Evolutionary conservation across 2,888 invertebrate species (phyloP).

Genomic region (Cheiracanthium punctorium): DNA sequence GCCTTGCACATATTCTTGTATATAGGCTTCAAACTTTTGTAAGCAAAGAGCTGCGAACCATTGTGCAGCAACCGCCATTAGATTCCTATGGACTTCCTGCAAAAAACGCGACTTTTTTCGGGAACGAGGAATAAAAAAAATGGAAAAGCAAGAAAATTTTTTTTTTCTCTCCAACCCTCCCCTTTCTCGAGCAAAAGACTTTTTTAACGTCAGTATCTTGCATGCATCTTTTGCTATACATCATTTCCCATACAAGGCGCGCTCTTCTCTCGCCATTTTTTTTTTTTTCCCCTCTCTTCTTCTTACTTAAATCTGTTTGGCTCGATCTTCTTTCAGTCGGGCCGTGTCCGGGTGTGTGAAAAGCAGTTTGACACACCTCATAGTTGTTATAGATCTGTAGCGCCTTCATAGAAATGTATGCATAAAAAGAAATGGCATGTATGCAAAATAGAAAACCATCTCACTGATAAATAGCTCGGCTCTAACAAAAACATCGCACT

Average conservation of each 20-base stretch:
- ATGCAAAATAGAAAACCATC: conserved; percentile 70
- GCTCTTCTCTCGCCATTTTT: neutral
- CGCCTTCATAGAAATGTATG: conserved; percentile 45
- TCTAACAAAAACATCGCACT: conserved; percentile 60
- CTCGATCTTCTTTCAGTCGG: conserved; percentile 60
- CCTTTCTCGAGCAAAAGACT: conserved; percentile 29
- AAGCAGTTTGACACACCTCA: conserved; percentile 69
- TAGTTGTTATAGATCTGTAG: conserved; percentile 65
- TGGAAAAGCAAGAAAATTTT: neutral
- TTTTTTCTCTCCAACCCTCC: conserved; percentile 23
- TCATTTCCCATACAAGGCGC: conserved; percentile 61
- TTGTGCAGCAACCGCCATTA: conserved; percentile 67
- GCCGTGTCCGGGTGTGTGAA: conserved; percentile 55
- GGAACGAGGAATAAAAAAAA: neutral
- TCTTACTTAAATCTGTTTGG: conserved; percentile 57
- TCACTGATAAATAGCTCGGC: conserved; percentile 67
- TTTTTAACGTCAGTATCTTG: conserved; percentile 57
- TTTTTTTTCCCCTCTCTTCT: conserved; percentile 16
- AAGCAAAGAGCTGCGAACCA: conserved; percentile 60
- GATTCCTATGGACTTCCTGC: conserved; percentile 68
- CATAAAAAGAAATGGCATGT: conserved; percentile 62
- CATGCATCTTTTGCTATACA: conserved; percentile 66
- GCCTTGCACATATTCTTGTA: conserved; percentile 19
- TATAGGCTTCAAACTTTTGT: conserved; percentile 53
- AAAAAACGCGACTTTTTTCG: conserved; percentile 45